Percentiles rank a stretch among this genome's conserved stretches.
These are phyloP conservation scores for Saturnia pavonia DNA, from an alignment of 2,888 invertebrate species.

Conservation along the genomic window DNA sequence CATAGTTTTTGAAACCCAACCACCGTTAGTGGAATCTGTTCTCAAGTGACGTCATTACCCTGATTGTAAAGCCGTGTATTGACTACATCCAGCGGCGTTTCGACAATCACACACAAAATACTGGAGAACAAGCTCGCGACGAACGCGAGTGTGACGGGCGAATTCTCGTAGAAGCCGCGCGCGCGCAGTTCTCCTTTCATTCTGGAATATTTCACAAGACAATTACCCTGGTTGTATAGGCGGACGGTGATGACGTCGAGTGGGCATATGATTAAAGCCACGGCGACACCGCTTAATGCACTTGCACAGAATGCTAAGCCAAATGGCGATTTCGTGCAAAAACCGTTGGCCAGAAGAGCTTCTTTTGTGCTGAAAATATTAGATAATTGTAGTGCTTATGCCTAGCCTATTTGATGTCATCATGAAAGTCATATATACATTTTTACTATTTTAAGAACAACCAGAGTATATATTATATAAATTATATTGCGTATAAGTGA, in stretches of 20 bases:
- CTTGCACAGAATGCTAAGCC: conserved; percentile 81
- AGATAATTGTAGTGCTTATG: neutral
- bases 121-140: conserved; percentile 89
- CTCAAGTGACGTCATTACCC: conserved; percentile 74
- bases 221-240: conserved; percentile 92
- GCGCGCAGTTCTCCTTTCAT: conserved; percentile 56
- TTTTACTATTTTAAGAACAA: too few relatives aligned
- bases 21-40: conserved; percentile 21
- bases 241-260: conserved; percentile 94
- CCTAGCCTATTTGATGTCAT: neutral
- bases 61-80: conserved; percentile 94
- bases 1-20: conserved; percentile 10
- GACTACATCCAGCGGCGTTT: conserved; percentile 94
- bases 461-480: too few relatives aligned
- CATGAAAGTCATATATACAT: neutral
- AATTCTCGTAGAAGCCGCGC: conserved; percentile 65
- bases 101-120: conserved; percentile 86
- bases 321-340: conserved; percentile 60
- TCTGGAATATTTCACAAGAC: conserved; percentile 51
- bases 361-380: conserved; percentile 61
- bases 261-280: conserved; percentile 90
- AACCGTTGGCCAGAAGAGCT: conserved; percentile 52
- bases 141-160: conserved; percentile 85
- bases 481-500: neutral
- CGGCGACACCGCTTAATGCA: conserved; percentile 88